Evolutionary conservation across 2,888 invertebrate genomes (phyloP).

Genomic region (Calameuta idolon): DNA sequence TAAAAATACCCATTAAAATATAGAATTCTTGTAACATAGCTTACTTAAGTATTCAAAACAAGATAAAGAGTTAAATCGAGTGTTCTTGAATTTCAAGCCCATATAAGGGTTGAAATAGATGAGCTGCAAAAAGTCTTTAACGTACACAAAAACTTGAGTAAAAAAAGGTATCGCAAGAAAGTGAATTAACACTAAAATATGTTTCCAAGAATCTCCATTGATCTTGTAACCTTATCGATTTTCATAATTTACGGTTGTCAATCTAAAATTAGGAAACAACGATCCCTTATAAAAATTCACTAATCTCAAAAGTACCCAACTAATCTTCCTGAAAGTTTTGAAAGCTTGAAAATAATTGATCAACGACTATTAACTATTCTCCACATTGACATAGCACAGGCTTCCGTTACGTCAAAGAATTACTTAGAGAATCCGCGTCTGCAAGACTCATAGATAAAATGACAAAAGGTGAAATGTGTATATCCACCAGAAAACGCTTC

Average conservation of each 20-base stretch:
- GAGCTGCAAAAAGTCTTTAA: too few species aligned
- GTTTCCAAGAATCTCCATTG: neutral
- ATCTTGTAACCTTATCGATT: neutral
- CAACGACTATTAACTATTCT: neutral
- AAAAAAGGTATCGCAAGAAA: too few species aligned
- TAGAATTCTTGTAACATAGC: neutral
- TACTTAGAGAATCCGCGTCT: neutral
- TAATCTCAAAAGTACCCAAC: neutral
- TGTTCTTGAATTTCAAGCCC: neutral
- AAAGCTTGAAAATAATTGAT: neutral
- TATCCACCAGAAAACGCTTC: neutral
- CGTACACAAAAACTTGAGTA: too few species aligned
- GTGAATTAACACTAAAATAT: too few species aligned
- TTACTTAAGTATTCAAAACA: neutral
- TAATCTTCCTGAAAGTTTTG: neutral
- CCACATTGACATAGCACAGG: neutral
- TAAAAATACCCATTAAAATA: neutral
- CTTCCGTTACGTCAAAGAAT: neutral
- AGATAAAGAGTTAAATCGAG: neutral
- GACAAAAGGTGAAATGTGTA: neutral
- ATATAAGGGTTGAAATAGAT: neutral
- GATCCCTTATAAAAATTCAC: neutral
- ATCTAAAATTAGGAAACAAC: neutral
- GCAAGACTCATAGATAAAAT: neutral
- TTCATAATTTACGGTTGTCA: neutral